phyloP scores from a whole-genome alignment of 2,888 invertebrate genomes.

The Chaetoderma sp. region DNA sequence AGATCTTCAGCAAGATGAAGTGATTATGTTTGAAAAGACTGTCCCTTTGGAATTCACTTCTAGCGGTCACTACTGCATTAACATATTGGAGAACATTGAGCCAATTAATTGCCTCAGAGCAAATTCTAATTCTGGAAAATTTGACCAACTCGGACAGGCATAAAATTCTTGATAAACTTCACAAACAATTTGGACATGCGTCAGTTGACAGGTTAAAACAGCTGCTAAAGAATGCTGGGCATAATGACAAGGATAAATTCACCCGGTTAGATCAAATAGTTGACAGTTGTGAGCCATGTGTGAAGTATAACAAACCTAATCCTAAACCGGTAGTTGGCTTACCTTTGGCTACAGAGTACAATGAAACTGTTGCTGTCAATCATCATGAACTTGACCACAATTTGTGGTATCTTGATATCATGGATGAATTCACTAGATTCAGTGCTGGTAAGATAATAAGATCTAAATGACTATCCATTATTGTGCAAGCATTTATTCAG shows the following conservation, averaged over 20 bases:
- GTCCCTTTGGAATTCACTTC: too few species aligned
- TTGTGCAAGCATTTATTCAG: neutral
- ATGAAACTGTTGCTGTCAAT: neutral
- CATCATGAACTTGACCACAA: neutral
- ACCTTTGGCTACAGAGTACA: neutral
- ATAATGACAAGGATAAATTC: neutral
- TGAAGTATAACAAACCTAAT: neutral
- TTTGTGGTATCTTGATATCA: neutral
- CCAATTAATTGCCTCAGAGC: too few species aligned
- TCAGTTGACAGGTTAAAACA: neutral
- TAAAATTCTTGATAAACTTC: neutral
- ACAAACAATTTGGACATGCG: neutral
- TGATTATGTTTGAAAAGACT: too few species aligned
- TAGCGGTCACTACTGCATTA: too few species aligned
- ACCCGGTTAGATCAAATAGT: neutral
- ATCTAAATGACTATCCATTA: neutral
- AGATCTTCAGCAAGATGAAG: too few species aligned
- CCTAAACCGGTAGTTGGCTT: neutral
- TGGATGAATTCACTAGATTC: constrained; percentile 3
- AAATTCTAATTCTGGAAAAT: too few species aligned
- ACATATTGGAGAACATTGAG: too few species aligned
- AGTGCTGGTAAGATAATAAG: constrained; percentile 2
- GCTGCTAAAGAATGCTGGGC: neutral
- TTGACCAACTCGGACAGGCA: too few species aligned
- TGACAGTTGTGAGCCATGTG: neutral